These are phyloP conservation scores for Phaedon cochleariae DNA, from an alignment of 2,888 invertebrate genomes.

Conservation along the genomic window DNA sequence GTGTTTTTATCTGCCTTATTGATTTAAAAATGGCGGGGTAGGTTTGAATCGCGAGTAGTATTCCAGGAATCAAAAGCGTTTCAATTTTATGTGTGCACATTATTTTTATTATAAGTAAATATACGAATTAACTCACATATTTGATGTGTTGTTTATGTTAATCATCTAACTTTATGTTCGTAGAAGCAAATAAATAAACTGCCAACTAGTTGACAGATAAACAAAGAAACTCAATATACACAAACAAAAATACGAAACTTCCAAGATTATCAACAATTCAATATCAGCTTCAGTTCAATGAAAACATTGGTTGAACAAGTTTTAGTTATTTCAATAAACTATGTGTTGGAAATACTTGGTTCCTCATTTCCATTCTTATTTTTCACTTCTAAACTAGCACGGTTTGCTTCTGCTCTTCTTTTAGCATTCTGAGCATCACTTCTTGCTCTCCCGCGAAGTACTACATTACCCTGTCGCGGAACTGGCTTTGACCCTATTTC, in stretches of 20 bases:
- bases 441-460: conserved; percentile 56
- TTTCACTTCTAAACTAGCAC: conserved; percentile 28
- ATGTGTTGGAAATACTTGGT: conserved; percentile 8
- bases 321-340: conserved; percentile 1
- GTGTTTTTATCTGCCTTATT: too few species aligned
- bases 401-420: conserved; percentile 57
- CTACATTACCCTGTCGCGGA: conserved; percentile 44
- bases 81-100: neutral
- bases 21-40: too few species aligned
- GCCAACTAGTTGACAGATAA: conserved; percentile 6
- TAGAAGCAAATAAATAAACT: conserved; percentile 18
- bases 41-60: too few species aligned
- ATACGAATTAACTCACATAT: neutral
- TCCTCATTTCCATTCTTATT: conserved; percentile 9
- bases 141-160: neutral
- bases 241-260: neutral
- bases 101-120: conserved; percentile 1
- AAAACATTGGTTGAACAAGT: neutral
- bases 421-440: conserved; percentile 57
- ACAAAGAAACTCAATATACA: conserved; percentile 1
- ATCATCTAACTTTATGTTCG: neutral
- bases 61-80: neutral
- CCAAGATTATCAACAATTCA: neutral
- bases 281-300: neutral
- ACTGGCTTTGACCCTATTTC: conserved; percentile 29